Percentiles rank a stretch among this genome's conserved stretches.
These are phyloP conservation scores for Dynastes hyllus DNA, from an alignment of 2,888 invertebrate species.

Conservation along the genomic window DNA sequence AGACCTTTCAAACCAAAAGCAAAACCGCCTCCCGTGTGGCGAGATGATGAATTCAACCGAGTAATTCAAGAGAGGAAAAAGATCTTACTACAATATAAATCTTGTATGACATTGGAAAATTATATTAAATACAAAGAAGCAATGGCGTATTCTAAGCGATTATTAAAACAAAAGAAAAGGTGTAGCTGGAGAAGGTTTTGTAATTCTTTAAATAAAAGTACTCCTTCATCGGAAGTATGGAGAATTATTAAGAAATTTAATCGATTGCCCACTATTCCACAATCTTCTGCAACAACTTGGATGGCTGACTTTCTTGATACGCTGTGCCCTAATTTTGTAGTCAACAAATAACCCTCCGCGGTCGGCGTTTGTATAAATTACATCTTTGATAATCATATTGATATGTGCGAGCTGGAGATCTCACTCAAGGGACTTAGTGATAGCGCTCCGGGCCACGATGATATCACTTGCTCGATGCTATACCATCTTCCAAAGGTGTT, in stretches of 20 bases:
- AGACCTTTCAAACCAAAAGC: no score
- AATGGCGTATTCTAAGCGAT: neutral
- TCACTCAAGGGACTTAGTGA: neutral
- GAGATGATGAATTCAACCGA: slow-evolving; percentile 2
- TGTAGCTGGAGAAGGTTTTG: neutral
- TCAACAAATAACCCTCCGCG: neutral
- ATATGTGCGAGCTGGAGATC: no score
- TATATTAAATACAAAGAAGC: slow-evolving; percentile 36
- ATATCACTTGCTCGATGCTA: slow-evolving; percentile 20
- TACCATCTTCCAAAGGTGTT: neutral
- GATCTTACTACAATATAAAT: slow-evolving; percentile 15
- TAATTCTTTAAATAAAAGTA: neutral
- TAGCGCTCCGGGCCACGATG: slow-evolving; percentile 16
- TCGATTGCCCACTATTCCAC: neutral
- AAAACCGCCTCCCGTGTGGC: neutral
- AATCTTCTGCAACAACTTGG: slow-evolving; percentile 10
- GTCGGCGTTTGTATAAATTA: neutral
- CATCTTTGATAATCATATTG: neutral
- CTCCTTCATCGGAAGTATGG: neutral
- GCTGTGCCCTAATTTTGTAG: neutral
- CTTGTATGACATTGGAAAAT: slow-evolving; percentile 9
- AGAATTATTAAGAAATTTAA: slow-evolving; percentile 7
- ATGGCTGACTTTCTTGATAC: neutral
- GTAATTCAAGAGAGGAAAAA: slow-evolving; percentile 21
- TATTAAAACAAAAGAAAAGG: slow-evolving; percentile 14